These are phyloP conservation scores for Uria lomvia DNA, from an alignment of 2,113 vertebrate species.

Conservation along the genomic window DNA sequence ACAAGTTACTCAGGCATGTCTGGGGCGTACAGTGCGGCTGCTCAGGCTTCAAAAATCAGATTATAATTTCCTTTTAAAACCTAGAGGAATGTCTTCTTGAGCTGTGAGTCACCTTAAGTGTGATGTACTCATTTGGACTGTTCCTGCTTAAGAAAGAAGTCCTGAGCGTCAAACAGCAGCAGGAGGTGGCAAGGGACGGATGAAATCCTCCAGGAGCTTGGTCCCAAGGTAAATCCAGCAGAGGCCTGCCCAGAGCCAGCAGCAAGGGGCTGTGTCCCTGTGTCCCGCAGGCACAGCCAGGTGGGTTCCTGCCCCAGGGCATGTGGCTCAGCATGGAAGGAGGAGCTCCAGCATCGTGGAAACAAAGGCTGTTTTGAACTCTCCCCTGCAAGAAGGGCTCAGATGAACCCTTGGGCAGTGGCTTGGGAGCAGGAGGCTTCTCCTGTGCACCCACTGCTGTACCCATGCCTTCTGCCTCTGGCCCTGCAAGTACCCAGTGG, in stretches of 20 bases:
- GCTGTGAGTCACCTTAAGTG: neutral
- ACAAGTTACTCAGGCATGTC: neutral
- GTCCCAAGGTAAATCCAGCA: neutral
- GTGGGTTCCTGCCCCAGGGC: neutral
- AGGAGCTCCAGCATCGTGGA: neutral
- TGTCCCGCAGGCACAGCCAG: neutral
- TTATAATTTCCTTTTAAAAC: conserved; percentile 14
- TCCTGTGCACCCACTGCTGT: neutral
- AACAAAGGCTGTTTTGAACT: neutral
- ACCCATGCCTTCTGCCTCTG: neutral
- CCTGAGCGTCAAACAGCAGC: neutral
- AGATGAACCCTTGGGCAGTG: neutral
- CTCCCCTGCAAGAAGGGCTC: neutral
- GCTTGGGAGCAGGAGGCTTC: neutral
- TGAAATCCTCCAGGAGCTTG: fast-evolving
- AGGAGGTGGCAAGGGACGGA: neutral
- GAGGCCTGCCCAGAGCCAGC: neutral
- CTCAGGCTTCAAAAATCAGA: conserved; percentile 25
- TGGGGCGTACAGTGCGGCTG: neutral
- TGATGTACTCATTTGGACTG: neutral
- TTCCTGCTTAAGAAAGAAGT: conserved; percentile 21
- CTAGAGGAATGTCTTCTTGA: neutral
- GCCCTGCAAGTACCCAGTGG: no score
- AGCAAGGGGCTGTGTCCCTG: fast-evolving
- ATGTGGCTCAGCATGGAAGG: fast-evolving